Evolutionary conservation across 2,113 vertebrate genomes (phyloP).

Genomic region (Lucifuga dentata): DNA sequence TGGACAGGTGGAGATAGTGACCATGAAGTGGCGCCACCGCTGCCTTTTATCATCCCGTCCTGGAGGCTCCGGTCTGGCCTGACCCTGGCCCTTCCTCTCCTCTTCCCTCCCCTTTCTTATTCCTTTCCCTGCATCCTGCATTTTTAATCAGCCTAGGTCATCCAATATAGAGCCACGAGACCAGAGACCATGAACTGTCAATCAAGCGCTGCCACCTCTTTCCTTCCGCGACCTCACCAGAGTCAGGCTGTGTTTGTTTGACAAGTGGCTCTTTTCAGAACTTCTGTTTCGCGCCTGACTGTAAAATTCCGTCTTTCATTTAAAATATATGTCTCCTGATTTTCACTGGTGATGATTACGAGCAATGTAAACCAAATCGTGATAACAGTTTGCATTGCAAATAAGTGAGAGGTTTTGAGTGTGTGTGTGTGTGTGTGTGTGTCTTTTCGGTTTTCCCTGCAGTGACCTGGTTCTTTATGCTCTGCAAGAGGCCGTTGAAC

Average conservation of each 20-base stretch:
- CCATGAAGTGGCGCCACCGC: slow-evolving; percentile 76
- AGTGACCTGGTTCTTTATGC: slow-evolving; percentile 39
- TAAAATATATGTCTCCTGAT: background rate
- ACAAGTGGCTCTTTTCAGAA: slow-evolving; percentile 16
- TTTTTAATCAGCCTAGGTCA: slow-evolving; percentile 82
- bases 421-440: slow-evolving; percentile 6
- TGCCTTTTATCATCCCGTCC: slow-evolving; percentile 77
- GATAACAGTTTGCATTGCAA: slow-evolving; percentile 50
- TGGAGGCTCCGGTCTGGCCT: slow-evolving; percentile 78
- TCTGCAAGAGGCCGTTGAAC: slow-evolving; percentile 40
- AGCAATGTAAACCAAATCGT: slow-evolving; percentile 62
- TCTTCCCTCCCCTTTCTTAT: slow-evolving; percentile 49
- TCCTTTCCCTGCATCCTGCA: slow-evolving; percentile 78
- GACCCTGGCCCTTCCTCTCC: slow-evolving; percentile 71
- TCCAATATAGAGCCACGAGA: slow-evolving; percentile 76
- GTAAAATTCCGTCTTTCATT: slow-evolving; percentile 24
- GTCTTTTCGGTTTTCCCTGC: slow-evolving; percentile 43
- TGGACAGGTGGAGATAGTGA: slow-evolving; percentile 85
- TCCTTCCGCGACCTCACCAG: slow-evolving; percentile 25
- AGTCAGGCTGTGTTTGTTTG: slow-evolving; percentile 9
- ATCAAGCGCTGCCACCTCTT: slow-evolving; percentile 63
- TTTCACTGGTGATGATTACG: slow-evolving; percentile 12
- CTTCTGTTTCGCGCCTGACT: slow-evolving; percentile 16
- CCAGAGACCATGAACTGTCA: slow-evolving; percentile 74
- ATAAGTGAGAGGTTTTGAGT: too few species aligned